Evolutionary conservation across 2,888 invertebrate species (phyloP).

Genomic region (Andrena dorsata): DNA sequence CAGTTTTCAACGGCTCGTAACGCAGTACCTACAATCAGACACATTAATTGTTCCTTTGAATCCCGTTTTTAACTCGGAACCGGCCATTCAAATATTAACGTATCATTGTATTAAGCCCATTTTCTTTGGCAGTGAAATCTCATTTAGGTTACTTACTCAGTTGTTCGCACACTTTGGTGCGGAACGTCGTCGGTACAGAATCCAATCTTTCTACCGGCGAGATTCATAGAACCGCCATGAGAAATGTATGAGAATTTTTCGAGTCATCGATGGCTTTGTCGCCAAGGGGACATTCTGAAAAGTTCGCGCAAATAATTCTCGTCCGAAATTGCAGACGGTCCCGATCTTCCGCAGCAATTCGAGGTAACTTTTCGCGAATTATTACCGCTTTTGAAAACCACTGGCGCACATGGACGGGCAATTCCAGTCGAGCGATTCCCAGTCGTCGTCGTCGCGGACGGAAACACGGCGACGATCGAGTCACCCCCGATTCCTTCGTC

Average conservation of each 20-base stretch:
- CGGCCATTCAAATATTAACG: slow-evolving; percentile 34
- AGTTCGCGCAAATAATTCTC: slow-evolving; percentile 39
- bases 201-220: background rate
- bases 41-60: slow-evolving; percentile 32
- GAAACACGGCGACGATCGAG: slow-evolving; percentile 62
- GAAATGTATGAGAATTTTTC: background rate
- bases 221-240: background rate
- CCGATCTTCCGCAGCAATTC: slow-evolving; percentile 17
- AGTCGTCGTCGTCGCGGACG: slow-evolving; percentile 30
- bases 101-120: slow-evolving; percentile 12
- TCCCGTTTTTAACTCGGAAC: background rate
- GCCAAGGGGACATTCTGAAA: slow-evolving; percentile 9
- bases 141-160: background rate
- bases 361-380: slow-evolving; percentile 53
- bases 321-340: slow-evolving; percentile 15
- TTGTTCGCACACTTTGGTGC: background rate
- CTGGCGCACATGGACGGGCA: slow-evolving; percentile 61
- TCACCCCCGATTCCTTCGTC: slow-evolving; percentile 16
- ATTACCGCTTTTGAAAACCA: slow-evolving; percentile 60
- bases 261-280: background rate
- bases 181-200: background rate
- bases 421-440: slow-evolving; percentile 67
- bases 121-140: background rate
- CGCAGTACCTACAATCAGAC: slow-evolving; percentile 25
- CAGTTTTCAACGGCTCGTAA: slow-evolving; percentile 20